phyloP scores from a whole-genome alignment of 2,888 invertebrate species.

The Neoscelio sp. region DNA sequence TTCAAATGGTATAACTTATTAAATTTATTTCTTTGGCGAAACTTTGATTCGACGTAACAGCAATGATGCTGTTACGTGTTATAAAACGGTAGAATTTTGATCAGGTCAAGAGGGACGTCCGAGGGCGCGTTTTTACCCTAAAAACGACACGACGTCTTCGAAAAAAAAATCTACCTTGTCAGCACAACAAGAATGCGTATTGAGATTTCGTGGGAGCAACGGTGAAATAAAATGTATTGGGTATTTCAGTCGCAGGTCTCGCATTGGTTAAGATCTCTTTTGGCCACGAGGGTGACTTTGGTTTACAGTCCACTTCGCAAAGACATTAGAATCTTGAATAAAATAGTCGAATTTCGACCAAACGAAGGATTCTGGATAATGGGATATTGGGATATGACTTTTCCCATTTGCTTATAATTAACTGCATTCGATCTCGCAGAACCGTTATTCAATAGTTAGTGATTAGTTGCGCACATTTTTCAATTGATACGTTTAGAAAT shows the following conservation, averaged over 20 bases:
- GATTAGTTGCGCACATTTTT: constrained; percentile 44
- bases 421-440: constrained; percentile 3
- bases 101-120: constrained; percentile 37
- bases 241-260: constrained; percentile 75
- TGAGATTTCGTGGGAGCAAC: constrained; percentile 74
- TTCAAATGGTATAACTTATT: too few species aligned
- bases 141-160: constrained; percentile 36
- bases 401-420: constrained; percentile 28
- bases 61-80: neutral
- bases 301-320: constrained; percentile 59
- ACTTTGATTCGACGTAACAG: neutral
- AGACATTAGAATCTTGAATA: constrained; percentile 52
- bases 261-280: constrained; percentile 73
- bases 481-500: constrained; percentile 37
- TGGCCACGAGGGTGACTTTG: constrained; percentile 60
- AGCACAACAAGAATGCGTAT: constrained; percentile 73
- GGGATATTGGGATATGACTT: neutral
- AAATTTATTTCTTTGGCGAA: neutral
- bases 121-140: constrained; percentile 43
- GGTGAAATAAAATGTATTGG: constrained; percentile 81
- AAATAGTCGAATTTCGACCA: constrained; percentile 29
- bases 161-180: constrained; percentile 74
- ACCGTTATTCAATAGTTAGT: constrained; percentile 38
- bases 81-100: constrained; percentile 39
- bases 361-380: neutral